A percentile compares a stretch with the other conserved stretches of the same genome.
Conservation (phyloP, 2,888 invertebrate genomes). For the Mesorhabditis spiculigera region DNA sequence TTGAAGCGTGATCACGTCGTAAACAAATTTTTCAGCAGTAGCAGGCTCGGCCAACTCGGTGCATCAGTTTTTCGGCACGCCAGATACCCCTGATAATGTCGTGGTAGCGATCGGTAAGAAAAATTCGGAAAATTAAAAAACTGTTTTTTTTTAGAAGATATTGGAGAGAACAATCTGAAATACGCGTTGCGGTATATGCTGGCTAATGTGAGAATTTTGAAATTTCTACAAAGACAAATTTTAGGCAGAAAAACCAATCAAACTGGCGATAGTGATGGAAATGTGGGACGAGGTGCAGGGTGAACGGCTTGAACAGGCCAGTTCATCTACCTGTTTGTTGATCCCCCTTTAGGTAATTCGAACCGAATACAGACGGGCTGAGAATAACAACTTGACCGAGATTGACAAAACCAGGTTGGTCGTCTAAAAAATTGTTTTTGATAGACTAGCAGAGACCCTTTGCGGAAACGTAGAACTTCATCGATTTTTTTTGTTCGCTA, state of each 20-base stretch:
- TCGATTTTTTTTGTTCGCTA: not conserved
- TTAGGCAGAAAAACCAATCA: not conserved
- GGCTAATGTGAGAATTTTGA: not conserved
- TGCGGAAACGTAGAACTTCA: not conserved
- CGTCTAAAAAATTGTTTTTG: not conserved
- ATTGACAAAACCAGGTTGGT: not conserved
- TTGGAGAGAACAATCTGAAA: not conserved
- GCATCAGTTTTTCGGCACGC: not conserved
- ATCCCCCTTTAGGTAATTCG: not conserved
- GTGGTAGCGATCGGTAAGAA: not conserved
- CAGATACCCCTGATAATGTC: not conserved
- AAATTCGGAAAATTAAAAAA: too few species aligned
- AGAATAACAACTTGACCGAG: not conserved
- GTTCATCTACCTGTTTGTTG: not conserved
- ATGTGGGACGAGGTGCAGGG: slow-evolving; percentile 3
- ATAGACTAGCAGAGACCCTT: not conserved
- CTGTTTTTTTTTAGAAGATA: too few species aligned
- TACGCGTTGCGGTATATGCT: not conserved
- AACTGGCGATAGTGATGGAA: not conserved
- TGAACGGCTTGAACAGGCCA: not conserved
- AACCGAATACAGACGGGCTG: not conserved
- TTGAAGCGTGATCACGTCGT: too few species aligned
- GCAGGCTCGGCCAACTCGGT: not conserved
- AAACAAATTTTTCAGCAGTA: too few species aligned
- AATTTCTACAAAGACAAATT: too few species aligned